phyloP scores from a whole-genome alignment of 2,113 vertebrate species.

The Trochalopteron elliotii region DNA sequence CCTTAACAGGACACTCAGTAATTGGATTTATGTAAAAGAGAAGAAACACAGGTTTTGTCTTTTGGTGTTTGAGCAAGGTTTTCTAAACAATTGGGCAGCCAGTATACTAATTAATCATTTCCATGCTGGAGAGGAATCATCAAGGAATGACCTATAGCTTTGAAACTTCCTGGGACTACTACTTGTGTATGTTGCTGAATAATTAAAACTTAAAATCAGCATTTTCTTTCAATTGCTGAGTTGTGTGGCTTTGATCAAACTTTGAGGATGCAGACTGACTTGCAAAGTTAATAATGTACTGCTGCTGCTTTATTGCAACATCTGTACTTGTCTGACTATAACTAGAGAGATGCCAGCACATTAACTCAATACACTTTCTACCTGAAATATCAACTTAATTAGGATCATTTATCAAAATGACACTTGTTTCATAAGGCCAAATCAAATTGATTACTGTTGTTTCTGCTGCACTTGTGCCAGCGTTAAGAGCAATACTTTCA shows the following conservation, averaged over 20 bases:
- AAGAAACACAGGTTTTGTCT: constrained; percentile 39
- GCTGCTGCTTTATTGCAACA: constrained; percentile 38
- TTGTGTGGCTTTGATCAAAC: constrained; percentile 51
- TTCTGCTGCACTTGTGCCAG: constrained; percentile 37
- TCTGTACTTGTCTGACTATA: constrained; percentile 63
- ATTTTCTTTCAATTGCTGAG: constrained; percentile 11
- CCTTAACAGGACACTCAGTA: constrained; percentile 39
- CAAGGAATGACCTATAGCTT: constrained; percentile 48
- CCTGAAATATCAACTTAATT: constrained; percentile 76
- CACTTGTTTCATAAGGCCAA: constrained; percentile 71
- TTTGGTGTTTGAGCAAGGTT: constrained; percentile 45
- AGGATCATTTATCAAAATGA: constrained; percentile 78
- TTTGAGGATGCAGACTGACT: constrained; percentile 10
- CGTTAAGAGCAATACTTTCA: constrained; percentile 43
- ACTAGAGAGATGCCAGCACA: constrained; percentile 39
- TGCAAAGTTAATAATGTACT: constrained; percentile 50
- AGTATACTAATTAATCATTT: constrained; percentile 73
- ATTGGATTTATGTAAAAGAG: constrained; percentile 64
- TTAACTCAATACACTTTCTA: constrained; percentile 70
- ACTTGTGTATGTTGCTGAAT: constrained; percentile 16
- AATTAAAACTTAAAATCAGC: constrained; percentile 52
- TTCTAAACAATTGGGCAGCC: constrained; percentile 49
- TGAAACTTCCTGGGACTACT: constrained; percentile 32
- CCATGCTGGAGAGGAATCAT: constrained; percentile 47
- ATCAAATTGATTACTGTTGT: constrained; percentile 74